Base-by-base conservation (phyloP, 2,888 invertebrate genomes). In the Stenchaetothrips biformis region DNA sequence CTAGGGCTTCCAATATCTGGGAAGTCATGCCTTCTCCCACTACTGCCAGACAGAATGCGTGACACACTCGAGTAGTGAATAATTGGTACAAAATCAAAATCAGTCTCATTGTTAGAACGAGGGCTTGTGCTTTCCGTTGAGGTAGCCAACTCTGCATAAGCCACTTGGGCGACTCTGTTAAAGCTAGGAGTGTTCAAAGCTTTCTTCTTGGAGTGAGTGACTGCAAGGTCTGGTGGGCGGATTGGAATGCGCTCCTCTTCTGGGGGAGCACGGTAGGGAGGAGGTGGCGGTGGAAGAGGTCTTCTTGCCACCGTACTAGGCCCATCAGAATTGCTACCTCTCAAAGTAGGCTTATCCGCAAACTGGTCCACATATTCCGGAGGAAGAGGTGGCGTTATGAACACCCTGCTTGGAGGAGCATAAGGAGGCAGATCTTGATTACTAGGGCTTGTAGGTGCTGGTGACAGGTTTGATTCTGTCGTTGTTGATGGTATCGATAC, bases 351-450 rank as follows among this genome's bases (percentile, higher is more conserved):
- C 87, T 94, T 95, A 86, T 95, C 94, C n/a, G 94, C 94, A 85
- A 95, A 95, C 0, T 95, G 95, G 88, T 94, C 94, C 82, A 92
- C 90, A 85, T 93, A 94, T 87, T 94, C 94, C 11, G 94, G 94
- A 18, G 95, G 95, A 83, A 95, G 86, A 0, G 95, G 95, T 0
- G 95, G 95, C 0, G 95, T 95, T 87, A 93, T 92, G 86, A 94
- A 92, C 37, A 89, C 88, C 18, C 92, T 90, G 81, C 94, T 88
- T 53, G 93, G 93, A 37, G 95, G 95, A 80, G 94, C 93, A 87
- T 95, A 95, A 62, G 93, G 94, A 67, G 94, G 94, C 83, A 94
- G 25, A 25, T 74, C 67, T 90, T 83, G 82, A 62, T 80, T 81
- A n/a, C 80, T 79, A 21, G 83, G 81, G 48, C 82, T 81, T 47